Evolutionary conservation across 2,113 vertebrate genomes (phyloP).

Genomic region (Gasterosteus aculeatus): DNA sequence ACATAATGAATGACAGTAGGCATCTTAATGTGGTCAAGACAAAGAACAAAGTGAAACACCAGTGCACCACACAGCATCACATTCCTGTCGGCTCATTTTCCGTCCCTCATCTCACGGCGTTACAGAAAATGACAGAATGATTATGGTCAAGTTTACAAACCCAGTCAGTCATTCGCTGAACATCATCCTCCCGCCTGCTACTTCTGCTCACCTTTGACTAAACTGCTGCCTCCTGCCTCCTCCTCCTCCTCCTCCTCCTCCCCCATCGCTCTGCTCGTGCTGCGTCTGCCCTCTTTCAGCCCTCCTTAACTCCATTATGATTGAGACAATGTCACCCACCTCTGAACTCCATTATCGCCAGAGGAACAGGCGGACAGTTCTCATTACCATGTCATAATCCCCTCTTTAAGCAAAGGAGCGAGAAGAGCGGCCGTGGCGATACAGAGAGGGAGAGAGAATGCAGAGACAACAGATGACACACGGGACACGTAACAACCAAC

Average conservation of each 20-base stretch:
- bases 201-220: constrained; percentile 56
- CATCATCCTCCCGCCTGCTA: constrained; percentile 35
- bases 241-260: constrained; percentile 2
- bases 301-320: constrained; percentile 78
- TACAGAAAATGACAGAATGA: constrained; percentile 30
- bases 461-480: constrained; percentile 58
- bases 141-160: constrained; percentile 22
- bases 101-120: constrained; percentile 1
- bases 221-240: constrained; percentile 21
- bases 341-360: constrained; percentile 79
- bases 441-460: constrained; percentile 17
- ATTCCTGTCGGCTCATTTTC: background rate
- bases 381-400: constrained; percentile 81
- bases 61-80: background rate
- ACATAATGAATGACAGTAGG: background rate
- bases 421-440: constrained; percentile 32
- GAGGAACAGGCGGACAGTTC: constrained; percentile 76
- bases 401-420: constrained; percentile 71
- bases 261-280: background rate
- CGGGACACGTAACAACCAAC: constrained; percentile 41
- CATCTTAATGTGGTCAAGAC: background rate
- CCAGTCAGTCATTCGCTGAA: constrained; percentile 21
- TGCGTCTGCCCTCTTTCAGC: constrained; percentile 56
- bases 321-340: constrained; percentile 78
- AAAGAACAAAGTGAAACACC: too few species aligned